Conservation (phyloP, 2,797 vertebrate genomes). For the Iguana delicatissima region DNA sequence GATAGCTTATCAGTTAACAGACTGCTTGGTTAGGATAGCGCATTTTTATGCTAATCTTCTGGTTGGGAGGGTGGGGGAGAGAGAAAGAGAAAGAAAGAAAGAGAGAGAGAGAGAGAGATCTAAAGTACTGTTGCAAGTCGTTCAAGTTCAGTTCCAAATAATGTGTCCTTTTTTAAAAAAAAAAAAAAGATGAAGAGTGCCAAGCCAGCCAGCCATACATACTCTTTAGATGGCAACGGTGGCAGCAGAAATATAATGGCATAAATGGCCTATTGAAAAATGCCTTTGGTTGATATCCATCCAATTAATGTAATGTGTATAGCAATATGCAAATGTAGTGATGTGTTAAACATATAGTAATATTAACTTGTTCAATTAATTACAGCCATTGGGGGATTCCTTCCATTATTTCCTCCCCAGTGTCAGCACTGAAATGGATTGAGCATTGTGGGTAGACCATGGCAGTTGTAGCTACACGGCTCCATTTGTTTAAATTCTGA, state of each 20-base stretch:
- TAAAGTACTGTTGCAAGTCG: conserved; percentile 72
- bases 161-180: conserved; percentile 52
- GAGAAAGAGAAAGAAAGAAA: conserved; percentile 38
- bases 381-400: background rate
- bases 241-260: background rate
- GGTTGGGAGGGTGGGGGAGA: conserved; percentile 69
- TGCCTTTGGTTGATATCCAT: conserved; percentile 7
- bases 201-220: conserved; percentile 55
- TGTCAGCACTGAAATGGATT: background rate
- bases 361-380: conserved; percentile 19
- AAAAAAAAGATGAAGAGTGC: conserved; percentile 65
- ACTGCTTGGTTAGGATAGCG: conserved; percentile 86
- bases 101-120: conserved; percentile 49
- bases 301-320: conserved; percentile 70
- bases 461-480: background rate
- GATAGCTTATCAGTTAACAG: conserved; percentile 88
- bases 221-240: background rate
- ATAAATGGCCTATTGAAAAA: background rate
- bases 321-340: conserved; percentile 43
- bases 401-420: background rate
- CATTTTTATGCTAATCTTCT: conserved; percentile 87
- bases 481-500: background rate
- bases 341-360: conserved; percentile 51
- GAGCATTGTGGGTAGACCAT: rapidly evolving
- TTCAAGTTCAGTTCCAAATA: conserved; percentile 71